Conservation (phyloP, 2,797 vertebrate genomes). For the Potorous gilbertii region DNA sequence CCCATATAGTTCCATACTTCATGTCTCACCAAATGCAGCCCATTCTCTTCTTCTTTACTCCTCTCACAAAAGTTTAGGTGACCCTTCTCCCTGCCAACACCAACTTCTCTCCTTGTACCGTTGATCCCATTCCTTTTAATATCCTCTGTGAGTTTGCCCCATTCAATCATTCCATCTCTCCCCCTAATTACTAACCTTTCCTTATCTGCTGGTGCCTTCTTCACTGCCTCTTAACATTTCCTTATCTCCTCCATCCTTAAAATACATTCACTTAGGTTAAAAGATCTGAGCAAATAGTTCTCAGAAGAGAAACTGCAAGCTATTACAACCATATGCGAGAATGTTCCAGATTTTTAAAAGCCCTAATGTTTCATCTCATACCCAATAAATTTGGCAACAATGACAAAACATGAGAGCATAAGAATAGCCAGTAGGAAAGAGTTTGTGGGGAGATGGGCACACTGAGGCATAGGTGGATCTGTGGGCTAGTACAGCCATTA, state of each 20-base stretch:
- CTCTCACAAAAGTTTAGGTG: background rate
- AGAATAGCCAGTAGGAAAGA: background rate
- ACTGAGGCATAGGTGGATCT: background rate
- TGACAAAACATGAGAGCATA: background rate
- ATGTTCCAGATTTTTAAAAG: too few species aligned
- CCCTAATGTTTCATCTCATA: background rate
- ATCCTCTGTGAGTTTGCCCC: background rate
- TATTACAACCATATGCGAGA: background rate
- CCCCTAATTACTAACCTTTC: background rate
- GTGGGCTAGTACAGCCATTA: background rate
- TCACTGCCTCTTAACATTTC: background rate
- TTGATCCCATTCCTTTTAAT: background rate
- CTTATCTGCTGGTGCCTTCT: background rate
- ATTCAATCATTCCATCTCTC: background rate
- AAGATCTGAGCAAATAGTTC: background rate
- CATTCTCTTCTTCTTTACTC: background rate
- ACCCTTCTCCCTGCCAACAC: background rate
- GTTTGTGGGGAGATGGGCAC: background rate
- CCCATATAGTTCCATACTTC: background rate
- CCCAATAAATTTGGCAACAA: background rate
- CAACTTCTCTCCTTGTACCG: background rate
- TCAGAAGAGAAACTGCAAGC: background rate
- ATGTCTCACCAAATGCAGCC: background rate
- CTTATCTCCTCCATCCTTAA: background rate
- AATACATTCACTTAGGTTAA: background rate